phyloP scores from a whole-genome alignment of 1,140 invertebrate species.

The Limonius californicus region DNA sequence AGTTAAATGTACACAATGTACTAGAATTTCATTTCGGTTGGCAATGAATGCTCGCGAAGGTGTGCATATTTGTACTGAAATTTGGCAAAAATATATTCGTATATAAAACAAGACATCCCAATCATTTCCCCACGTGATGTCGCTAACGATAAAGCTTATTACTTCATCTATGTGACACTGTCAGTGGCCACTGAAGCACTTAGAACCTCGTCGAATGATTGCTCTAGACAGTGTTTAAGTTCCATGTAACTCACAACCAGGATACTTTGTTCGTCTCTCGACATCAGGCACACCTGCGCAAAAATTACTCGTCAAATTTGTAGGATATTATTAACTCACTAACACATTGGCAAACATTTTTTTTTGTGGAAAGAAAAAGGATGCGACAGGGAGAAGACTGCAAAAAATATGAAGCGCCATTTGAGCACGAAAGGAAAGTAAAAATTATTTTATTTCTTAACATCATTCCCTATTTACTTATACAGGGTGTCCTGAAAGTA shows the following conservation, averaged over 20 bases:
- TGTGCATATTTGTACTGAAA: constrained; percentile 21
- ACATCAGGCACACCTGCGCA: constrained; percentile 91
- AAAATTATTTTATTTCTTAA: too few relatives aligned
- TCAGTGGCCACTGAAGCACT: constrained; percentile 49
- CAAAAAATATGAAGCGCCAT: too few relatives aligned
- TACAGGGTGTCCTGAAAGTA: too few relatives aligned
- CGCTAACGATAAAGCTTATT: constrained; percentile 17
- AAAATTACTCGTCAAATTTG: too few relatives aligned
- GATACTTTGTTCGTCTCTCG: constrained; percentile 92
- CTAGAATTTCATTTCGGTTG: neutral
- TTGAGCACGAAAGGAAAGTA: too few relatives aligned
- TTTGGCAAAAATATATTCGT: constrained; percentile 19
- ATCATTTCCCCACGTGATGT: constrained; percentile 21
- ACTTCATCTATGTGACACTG: constrained; percentile 26
- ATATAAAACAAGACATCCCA: constrained; percentile 18
- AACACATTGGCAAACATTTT: too few relatives aligned
- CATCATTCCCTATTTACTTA: too few relatives aligned
- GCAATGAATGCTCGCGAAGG: neutral
- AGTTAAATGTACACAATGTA: neutral
- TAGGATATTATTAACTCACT: too few relatives aligned
- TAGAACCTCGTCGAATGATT: constrained; percentile 82
- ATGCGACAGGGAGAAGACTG: too few relatives aligned
- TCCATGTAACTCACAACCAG: constrained; percentile 92
- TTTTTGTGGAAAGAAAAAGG: too few relatives aligned
- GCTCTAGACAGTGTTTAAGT: constrained; percentile 90